A percentile compares a stretch with the other conserved stretches of the same genome.
Conservation (phyloP, 2,113 vertebrate species). For the Camelus dromedarius region DNA sequence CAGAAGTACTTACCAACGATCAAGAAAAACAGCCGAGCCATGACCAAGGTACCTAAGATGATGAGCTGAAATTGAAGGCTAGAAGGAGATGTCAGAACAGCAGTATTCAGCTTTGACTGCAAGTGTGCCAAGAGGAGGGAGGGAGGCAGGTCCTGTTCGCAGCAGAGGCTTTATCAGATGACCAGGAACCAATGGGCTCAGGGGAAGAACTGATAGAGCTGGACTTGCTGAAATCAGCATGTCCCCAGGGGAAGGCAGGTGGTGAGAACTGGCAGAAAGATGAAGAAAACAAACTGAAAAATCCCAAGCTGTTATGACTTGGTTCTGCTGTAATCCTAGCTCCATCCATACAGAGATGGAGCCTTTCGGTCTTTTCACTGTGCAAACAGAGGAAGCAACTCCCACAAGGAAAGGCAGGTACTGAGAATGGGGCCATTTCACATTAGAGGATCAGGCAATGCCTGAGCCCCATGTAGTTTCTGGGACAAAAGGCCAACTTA, state of each 20-base stretch:
- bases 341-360: background rate
- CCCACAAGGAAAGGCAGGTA: background rate
- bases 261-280: background rate
- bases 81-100: background rate
- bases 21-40: too few species aligned
- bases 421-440: background rate
- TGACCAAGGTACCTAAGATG: too few species aligned
- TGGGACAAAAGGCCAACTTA: background rate
- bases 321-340: background rate
- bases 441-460: background rate
- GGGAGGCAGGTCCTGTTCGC: background rate
- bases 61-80: too few species aligned
- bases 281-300: background rate
- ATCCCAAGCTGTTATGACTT: background rate
- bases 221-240: constrained; percentile 63
- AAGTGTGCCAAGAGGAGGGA: background rate
- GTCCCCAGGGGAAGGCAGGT: background rate
- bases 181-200: background rate
- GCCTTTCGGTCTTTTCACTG: background rate
- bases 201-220: background rate
- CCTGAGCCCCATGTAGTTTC: background rate
- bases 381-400: background rate
- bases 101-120: background rate
- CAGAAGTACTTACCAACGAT: too few species aligned
- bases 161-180: background rate